These are phyloP conservation scores for Dryobota labecula DNA, from an alignment of 2,888 invertebrate species.

Conservation along the genomic window DNA sequence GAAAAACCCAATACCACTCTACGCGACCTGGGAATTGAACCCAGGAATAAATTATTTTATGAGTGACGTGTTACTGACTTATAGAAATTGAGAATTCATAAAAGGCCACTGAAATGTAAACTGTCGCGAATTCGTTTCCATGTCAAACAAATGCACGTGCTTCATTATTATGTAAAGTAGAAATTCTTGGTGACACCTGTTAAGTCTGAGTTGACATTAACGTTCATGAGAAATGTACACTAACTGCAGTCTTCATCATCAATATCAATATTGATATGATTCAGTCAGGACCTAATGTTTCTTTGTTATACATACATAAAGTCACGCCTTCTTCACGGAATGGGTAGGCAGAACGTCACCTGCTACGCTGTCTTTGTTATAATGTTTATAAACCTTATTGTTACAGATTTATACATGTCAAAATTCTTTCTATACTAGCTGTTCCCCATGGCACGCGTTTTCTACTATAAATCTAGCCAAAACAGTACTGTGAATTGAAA, in stretches of 20 bases:
- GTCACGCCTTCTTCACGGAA: too few species aligned
- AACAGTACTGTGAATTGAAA: background rate
- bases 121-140: background rate
- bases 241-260: background rate
- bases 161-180: constrained; percentile 13
- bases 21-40: too few species aligned
- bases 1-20: too few species aligned
- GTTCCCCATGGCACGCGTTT: background rate
- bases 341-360: too few species aligned
- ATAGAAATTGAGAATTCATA: background rate
- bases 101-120: background rate
- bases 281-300: background rate
- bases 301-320: too few species aligned
- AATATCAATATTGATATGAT: background rate
- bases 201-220: background rate
- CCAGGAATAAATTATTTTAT: background rate
- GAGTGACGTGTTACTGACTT: background rate
- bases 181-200: constrained; percentile 41
- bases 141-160: constrained; percentile 28
- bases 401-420: background rate
- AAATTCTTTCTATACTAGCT: background rate
- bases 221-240: background rate
- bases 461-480: background rate
- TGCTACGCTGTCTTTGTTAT: too few species aligned
- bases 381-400: background rate